Base-by-base conservation (phyloP, 2,797 vertebrate species). In the Amniataba percoides region DNA sequence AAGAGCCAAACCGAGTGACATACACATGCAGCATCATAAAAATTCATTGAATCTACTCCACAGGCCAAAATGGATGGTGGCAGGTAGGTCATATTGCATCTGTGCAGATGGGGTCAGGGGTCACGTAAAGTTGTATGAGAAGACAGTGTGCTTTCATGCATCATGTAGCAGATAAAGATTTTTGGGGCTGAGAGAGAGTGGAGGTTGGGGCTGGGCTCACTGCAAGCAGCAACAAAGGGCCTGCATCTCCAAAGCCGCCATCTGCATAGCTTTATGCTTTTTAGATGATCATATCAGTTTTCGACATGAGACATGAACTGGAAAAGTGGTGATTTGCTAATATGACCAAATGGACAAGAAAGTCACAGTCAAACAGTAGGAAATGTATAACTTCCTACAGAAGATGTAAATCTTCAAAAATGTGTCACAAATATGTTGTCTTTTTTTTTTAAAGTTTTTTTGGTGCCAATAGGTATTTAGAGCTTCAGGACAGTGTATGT, bases 31-130 rank as follows among this genome's bases (percentile, higher is more conserved):
- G 93, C 94, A 95, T 96, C 96, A 98, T 99, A 97, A 98, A 99
- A 99, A 99, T 99, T 98, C 98, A 98, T 99, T 95, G 97, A 97
- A 97, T 98, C 97, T 96, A 95, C 96, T 96, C 92, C 94, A 95
- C 95, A 93, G 95, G 96, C 89, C 88, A 86, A 96, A 97, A 97
- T 97, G 91, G 95, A 97, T 97, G 97, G 97, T 95, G 96, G 96
- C 94, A 94, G 95, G 95, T 94, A 95, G 97, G 97, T 98, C 97
- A 98, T 97, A 97, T 96, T 97, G 97, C 94, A 95, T 97, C 95
- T 93, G 95, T 95, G 96, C 94, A 93, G 79, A 84, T 84, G 85
- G 94, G 97, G 96, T 97, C 96, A 93, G 84, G 91, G 97, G 97
- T 96, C 93, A 93, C 70, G 79, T 51, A 95, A 96, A 95, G 95